Conservation (phyloP, 2,113 vertebrate genomes). For the Corydoras maculifer region DNA sequence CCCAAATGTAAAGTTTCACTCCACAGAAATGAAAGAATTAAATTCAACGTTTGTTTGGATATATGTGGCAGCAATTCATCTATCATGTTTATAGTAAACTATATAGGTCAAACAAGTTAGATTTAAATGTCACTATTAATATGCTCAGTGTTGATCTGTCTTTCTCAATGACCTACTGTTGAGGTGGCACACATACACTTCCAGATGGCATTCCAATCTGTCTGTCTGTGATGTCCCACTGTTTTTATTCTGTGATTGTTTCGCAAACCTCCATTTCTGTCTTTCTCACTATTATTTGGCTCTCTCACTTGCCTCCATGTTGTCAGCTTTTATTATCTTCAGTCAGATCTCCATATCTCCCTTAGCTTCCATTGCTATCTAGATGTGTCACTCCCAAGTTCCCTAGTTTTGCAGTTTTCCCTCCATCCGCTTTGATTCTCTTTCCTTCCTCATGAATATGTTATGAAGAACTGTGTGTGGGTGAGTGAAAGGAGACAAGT, state of each 20-base stretch:
- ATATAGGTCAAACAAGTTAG: neutral
- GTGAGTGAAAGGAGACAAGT: neutral
- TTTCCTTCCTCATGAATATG: conserved; percentile 27
- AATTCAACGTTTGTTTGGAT: too few species aligned
- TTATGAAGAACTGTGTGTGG: conserved; percentile 15
- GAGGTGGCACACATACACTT: neutral
- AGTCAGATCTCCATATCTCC: conserved; percentile 11
- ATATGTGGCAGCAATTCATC: too few species aligned
- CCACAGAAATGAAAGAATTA: too few species aligned
- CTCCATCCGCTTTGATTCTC: neutral
- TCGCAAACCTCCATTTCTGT: neutral
- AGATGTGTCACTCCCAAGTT: neutral
- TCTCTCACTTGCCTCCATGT: neutral
- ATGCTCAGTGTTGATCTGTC: neutral
- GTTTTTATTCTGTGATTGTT: neutral
- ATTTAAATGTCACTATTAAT: conserved; percentile 3
- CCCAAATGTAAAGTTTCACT: neutral
- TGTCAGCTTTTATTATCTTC: conserved; percentile 4
- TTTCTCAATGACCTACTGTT: neutral
- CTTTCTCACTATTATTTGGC: neutral
- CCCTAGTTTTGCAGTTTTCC: conserved; percentile 2
- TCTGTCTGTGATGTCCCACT: conserved; percentile 5
- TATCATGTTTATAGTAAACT: too few species aligned
- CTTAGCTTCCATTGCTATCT: conserved; percentile 8
- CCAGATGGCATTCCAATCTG: neutral